Conservation (phyloP, 2,113 vertebrate species). For the Lamprotornis superbus region DNA sequence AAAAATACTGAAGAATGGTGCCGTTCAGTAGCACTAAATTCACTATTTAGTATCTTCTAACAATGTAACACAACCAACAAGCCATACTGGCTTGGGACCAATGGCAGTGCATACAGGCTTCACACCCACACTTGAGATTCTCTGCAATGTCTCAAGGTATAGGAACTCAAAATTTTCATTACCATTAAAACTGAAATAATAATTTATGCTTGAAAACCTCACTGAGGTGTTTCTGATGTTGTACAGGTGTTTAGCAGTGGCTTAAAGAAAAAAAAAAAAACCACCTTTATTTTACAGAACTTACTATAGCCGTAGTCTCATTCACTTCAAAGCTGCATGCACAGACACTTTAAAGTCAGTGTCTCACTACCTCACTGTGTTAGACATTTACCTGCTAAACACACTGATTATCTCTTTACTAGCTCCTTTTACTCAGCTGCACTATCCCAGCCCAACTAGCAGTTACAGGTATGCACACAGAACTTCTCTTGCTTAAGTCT, state of each 20-base stretch:
- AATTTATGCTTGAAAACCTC: background rate
- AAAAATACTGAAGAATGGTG: background rate
- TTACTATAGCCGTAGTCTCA: background rate
- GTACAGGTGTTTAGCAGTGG: background rate
- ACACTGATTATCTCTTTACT: background rate
- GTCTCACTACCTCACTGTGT: background rate
- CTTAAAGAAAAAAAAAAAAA: background rate
- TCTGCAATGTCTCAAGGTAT: background rate
- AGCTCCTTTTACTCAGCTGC: background rate
- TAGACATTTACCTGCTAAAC: background rate
- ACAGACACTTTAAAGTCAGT: background rate
- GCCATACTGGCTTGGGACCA: background rate
- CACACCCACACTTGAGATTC: background rate
- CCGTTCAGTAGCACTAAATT: background rate
- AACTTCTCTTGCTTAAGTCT: background rate
- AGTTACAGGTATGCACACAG: background rate
- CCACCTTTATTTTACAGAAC: background rate
- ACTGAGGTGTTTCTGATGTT: background rate
- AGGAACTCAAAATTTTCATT: background rate
- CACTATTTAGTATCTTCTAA: background rate
- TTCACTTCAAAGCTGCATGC: background rate
- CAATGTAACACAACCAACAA: background rate
- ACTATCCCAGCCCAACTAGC: background rate
- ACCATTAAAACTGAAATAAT: background rate
- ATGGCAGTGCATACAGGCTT: background rate